These are phyloP conservation scores for Metopia argyrocephala DNA, from an alignment of 2,888 invertebrate genomes.

Conservation along the genomic window DNA sequence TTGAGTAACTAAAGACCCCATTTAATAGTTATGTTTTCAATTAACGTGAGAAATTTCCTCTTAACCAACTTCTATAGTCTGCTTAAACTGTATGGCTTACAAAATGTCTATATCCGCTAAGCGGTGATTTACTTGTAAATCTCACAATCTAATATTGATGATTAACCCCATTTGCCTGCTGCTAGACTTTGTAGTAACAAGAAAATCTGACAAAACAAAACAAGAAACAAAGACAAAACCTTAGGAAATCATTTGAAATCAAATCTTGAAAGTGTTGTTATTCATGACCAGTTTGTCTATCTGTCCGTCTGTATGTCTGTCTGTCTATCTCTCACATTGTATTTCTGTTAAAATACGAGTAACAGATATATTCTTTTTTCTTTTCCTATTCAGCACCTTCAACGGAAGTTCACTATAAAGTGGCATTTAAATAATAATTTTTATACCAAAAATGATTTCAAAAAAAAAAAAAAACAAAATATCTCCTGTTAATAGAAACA, in stretches of 20 bases:
- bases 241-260: slow-evolving; percentile 49
- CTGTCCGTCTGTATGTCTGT: not conserved
- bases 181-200: not conserved
- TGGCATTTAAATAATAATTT: slow-evolving; percentile 48
- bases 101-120: slow-evolving; percentile 56
- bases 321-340: not conserved
- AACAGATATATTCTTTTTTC: not conserved
- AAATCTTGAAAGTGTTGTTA: slow-evolving; percentile 32
- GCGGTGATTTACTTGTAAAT: slow-evolving; percentile 9
- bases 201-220: slow-evolving; percentile 10
- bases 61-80: slow-evolving; percentile 4
- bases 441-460: slow-evolving; percentile 21
- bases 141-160: slow-evolving; percentile 15
- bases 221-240: slow-evolving; percentile 9
- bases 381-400: slow-evolving; percentile 52
- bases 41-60: slow-evolving; percentile 62
- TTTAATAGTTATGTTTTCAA: slow-evolving; percentile 46
- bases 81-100: slow-evolving; percentile 20
- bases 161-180: slow-evolving; percentile 32
- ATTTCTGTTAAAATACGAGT: slow-evolving; percentile 15
- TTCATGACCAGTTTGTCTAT: slow-evolving; percentile 5
- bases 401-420: slow-evolving; percentile 54
- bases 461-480: not conserved
- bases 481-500: not conserved
- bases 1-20: not conserved